These are phyloP conservation scores for Macrosteles quadrilineatus DNA, from an alignment of 1,140 invertebrate species.

Conservation along the genomic window DNA sequence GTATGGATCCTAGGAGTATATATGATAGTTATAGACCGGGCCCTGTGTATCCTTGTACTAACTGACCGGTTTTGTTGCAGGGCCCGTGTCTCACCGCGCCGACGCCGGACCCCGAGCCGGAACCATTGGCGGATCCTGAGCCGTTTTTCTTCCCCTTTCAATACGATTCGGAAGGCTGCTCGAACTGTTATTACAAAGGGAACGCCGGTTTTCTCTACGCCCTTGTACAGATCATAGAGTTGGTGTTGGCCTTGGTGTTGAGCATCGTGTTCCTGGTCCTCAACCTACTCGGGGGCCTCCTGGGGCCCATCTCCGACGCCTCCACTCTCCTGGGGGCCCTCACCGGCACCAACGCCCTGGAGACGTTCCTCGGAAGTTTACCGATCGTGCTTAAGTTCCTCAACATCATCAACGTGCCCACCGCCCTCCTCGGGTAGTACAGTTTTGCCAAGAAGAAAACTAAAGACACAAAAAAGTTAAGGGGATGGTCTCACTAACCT, in stretches of 20 bases:
- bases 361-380: not conserved
- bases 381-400: not conserved
- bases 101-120: no score
- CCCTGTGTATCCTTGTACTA: no score
- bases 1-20: no score
- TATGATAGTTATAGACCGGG: no score
- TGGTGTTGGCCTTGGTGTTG: not conserved
- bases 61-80: no score
- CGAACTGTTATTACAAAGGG: not conserved
- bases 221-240: not conserved
- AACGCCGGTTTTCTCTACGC: not conserved
- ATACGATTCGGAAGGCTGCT: not conserved
- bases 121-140: no score
- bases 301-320: not conserved
- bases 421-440: not conserved
- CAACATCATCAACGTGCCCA: not conserved
- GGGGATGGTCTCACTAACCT: no score
- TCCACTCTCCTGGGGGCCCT: conserved; percentile 6
- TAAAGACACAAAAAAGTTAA: no score
- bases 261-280: not conserved
- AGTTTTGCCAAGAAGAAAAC: no score
- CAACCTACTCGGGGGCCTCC: not conserved
- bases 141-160: no score
- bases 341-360: not conserved
- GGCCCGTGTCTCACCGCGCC: no score